These are phyloP conservation scores for Rhea americana DNA, from an alignment of 2,113 vertebrate genomes.

Conservation along the genomic window DNA sequence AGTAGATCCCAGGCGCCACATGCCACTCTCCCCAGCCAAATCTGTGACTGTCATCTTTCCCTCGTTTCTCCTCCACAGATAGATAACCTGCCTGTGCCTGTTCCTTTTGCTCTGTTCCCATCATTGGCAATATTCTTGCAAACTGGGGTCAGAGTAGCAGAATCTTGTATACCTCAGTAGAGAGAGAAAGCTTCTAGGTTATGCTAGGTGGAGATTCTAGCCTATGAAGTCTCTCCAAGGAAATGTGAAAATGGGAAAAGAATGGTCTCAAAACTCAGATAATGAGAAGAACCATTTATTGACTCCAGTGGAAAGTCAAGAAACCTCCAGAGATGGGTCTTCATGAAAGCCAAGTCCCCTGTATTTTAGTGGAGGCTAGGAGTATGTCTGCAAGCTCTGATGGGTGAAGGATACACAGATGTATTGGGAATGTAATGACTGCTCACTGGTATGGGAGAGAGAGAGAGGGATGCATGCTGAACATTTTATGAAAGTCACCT, in stretches of 20 bases:
- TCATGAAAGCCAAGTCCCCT: neutral
- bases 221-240: fast-evolving
- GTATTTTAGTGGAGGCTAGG: neutral
- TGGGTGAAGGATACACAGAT: neutral
- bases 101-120: neutral
- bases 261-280: neutral
- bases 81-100: neutral
- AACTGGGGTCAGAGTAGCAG: neutral
- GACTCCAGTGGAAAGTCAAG: neutral
- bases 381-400: neutral
- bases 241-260: neutral
- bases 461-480: neutral
- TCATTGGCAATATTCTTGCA: neutral
- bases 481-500: neutral
- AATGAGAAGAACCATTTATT: neutral
- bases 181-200: neutral
- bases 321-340: neutral
- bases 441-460: neutral
- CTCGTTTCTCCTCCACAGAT: neutral
- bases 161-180: neutral
- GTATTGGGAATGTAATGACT: neutral
- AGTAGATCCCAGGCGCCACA: neutral
- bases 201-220: neutral
- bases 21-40: fast-evolving
- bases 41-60: neutral